Conservation (phyloP, 1,140 invertebrate genomes). For the Lerema accius region DNA sequence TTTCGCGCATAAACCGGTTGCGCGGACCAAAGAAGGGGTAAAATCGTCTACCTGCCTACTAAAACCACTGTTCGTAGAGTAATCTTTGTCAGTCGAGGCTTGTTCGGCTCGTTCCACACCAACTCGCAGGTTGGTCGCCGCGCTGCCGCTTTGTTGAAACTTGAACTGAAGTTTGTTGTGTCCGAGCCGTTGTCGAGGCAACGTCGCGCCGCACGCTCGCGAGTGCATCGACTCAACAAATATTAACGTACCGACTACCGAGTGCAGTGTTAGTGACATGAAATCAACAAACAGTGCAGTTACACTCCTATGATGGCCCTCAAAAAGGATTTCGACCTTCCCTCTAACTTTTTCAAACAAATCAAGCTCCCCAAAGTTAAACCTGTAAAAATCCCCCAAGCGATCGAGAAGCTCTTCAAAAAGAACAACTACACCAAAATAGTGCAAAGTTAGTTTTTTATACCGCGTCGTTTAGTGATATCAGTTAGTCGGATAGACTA, state of each 20-base stretch:
- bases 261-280: slow-evolving; percentile 68
- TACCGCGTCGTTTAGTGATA: slow-evolving; percentile 34
- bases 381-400: slow-evolving; percentile 67
- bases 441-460: slow-evolving; percentile 65
- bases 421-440: slow-evolving; percentile 76
- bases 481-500: slow-evolving; percentile 48
- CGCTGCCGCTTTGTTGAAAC: slow-evolving; percentile 17
- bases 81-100: slow-evolving; percentile 56
- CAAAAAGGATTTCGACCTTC: slow-evolving; percentile 76
- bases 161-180: slow-evolving; percentile 72
- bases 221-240: slow-evolving; percentile 49
- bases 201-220: slow-evolving; percentile 42
- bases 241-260: slow-evolving; percentile 42
- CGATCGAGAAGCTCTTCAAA: slow-evolving; percentile 74
- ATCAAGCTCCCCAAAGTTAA: slow-evolving; percentile 65
- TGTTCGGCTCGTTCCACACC: slow-evolving; percentile 55
- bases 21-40: too few relatives aligned
- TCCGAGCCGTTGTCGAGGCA: slow-evolving; percentile 65
- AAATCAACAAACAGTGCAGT: slow-evolving; percentile 42
- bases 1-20: too few relatives aligned
- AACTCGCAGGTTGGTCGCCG: slow-evolving; percentile 47
- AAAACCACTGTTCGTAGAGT: slow-evolving; percentile 1
- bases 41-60: slow-evolving; percentile 8
- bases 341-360: slow-evolving; percentile 70
- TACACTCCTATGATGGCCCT: slow-evolving; percentile 66